Evolutionary conservation across 2,797 vertebrate species (phyloP).

Genomic region (Acanthopagrus latus): DNA sequence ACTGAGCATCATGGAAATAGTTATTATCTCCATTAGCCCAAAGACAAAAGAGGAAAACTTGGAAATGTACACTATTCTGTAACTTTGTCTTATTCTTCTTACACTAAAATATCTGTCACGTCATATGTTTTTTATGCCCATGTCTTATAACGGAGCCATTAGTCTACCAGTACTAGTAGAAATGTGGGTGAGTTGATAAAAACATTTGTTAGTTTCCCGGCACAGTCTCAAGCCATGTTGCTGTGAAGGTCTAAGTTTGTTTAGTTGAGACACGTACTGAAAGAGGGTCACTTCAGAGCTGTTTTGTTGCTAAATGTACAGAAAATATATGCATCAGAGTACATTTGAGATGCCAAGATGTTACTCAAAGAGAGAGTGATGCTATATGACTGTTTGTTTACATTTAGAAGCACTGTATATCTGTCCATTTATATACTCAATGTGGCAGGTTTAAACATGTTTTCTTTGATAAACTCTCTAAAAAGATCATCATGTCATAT

Average conservation of each 20-base stretch:
- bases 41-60: not conserved
- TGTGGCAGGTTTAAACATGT: not conserved
- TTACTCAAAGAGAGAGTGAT: not conserved
- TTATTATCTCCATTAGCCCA: not conserved
- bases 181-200: not conserved
- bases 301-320: not conserved
- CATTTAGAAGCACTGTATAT: not conserved
- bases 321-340: not conserved
- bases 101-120: not conserved
- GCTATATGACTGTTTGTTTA: not conserved
- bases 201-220: not conserved
- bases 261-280: not conserved
- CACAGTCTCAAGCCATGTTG: not conserved
- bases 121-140: not conserved
- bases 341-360: not conserved
- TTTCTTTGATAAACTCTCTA: not conserved
- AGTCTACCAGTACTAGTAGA: not conserved
- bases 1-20: not conserved
- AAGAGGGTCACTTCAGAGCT: not conserved
- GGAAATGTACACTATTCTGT: not conserved
- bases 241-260: not conserved
- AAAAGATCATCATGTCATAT: not conserved
- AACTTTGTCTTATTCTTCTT: not conserved
- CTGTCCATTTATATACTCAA: not conserved
- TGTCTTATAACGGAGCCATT: not conserved